phyloP scores from a whole-genome alignment of 2,888 invertebrate species.

The Oligia fasciuncula region DNA sequence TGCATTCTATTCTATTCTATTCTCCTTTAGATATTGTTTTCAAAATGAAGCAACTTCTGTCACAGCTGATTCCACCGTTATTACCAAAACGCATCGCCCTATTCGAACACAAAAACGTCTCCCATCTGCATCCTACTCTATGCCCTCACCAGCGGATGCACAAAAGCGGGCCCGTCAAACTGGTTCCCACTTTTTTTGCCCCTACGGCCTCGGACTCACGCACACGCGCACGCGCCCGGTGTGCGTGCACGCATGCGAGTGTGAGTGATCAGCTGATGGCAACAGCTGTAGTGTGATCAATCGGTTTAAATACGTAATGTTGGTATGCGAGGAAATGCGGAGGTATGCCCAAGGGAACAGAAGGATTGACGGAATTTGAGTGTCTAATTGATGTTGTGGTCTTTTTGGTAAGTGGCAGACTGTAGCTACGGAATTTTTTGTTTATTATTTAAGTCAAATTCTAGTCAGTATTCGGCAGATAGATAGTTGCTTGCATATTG shows the following conservation, averaged over 20 bases:
- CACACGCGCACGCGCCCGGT: constrained; percentile 66
- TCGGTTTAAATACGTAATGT: constrained; percentile 68
- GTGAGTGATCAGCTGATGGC: constrained; percentile 84
- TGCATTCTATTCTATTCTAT: no score
- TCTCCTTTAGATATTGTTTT: not conserved
- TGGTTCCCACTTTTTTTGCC: constrained; percentile 83
- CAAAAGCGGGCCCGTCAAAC: constrained; percentile 81
- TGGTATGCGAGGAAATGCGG: constrained; percentile 64
- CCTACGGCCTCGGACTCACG: constrained; percentile 69
- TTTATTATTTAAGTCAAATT: not conserved
- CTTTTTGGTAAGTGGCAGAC: constrained; percentile 10
- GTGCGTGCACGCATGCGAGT: constrained; percentile 64
- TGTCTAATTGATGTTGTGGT: constrained; percentile 49
- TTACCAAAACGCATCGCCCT: not conserved
- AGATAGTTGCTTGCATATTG: not conserved
- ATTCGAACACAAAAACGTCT: not conserved
- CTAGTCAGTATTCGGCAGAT: not conserved
- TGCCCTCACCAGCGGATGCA: constrained; percentile 74
- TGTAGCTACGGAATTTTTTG: constrained; percentile 6
- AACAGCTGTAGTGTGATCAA: constrained; percentile 82
- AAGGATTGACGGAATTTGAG: constrained; percentile 52
- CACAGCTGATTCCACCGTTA: not conserved
- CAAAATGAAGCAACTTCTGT: not conserved
- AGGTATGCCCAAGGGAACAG: constrained; percentile 45
- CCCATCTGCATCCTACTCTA: constrained; percentile 51